These are phyloP conservation scores for Cisticola juncidis DNA, from an alignment of 2,113 vertebrate genomes.

Conservation along the genomic window DNA sequence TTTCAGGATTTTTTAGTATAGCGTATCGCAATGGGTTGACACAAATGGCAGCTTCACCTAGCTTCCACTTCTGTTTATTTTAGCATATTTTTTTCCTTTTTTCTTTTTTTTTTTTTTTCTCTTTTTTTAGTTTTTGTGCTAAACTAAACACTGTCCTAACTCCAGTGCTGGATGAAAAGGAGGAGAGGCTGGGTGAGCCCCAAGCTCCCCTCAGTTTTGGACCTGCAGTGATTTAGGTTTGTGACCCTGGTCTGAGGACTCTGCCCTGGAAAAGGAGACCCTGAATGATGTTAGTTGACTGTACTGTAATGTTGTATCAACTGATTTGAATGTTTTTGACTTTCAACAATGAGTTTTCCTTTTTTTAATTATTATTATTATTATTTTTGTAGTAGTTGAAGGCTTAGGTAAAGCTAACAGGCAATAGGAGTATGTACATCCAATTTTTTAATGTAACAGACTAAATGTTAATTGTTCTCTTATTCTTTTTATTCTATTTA, in stretches of 20 bases:
- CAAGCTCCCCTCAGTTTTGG: slow-evolving; percentile 57
- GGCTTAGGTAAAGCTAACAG: slow-evolving; percentile 87
- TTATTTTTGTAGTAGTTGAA: slow-evolving; percentile 83
- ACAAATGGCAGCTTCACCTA: slow-evolving; percentile 80
- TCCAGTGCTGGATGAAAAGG: slow-evolving; percentile 71
- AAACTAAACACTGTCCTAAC: slow-evolving; percentile 79
- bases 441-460: slow-evolving; percentile 83
- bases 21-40: slow-evolving; percentile 82
- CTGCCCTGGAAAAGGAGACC: slow-evolving; percentile 74
- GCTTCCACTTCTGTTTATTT: slow-evolving; percentile 66
- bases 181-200: slow-evolving; percentile 41
- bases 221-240: slow-evolving; percentile 77
- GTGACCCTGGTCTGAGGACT: slow-evolving; percentile 78
- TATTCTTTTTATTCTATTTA: slow-evolving; percentile 86
- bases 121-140: slow-evolving; percentile 78
- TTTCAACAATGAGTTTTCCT: slow-evolving; percentile 71
- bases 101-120: background rate
- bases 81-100: background rate
- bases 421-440: slow-evolving; percentile 85
- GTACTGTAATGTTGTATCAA: slow-evolving; percentile 94
- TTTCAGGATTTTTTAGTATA: slow-evolving; percentile 83
- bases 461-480: slow-evolving; percentile 82
- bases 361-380: slow-evolving; percentile 65
- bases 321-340: slow-evolving; percentile 85
- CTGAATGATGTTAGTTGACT: slow-evolving; percentile 86